Evolutionary conservation across 2,888 invertebrate species (phyloP).

Genomic region (Altica lythri): DNA sequence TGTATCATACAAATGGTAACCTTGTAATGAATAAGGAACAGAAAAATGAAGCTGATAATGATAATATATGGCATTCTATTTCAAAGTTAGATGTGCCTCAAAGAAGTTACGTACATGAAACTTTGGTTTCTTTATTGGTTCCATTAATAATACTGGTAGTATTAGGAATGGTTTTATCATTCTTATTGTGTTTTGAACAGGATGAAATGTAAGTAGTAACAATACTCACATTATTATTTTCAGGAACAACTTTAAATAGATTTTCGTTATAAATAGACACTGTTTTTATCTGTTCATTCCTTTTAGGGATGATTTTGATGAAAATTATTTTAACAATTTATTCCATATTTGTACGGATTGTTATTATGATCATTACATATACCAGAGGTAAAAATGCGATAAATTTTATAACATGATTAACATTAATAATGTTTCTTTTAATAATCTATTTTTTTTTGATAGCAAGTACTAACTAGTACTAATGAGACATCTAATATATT

Average conservation of each 20-base stretch:
- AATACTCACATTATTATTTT: too few relatives aligned
- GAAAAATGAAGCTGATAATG: constrained; percentile 51
- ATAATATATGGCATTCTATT: constrained; percentile 69
- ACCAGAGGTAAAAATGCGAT: constrained; percentile 25
- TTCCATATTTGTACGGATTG: constrained; percentile 75
- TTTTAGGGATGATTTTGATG: constrained; percentile 69
- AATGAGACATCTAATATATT: too few relatives aligned
- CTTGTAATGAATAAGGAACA: constrained; percentile 49
- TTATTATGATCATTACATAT: constrained; percentile 42
- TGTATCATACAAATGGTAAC: constrained; percentile 54
- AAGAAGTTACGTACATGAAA: constrained; percentile 71
- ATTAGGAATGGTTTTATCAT: constrained; percentile 69
- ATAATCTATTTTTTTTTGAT: neutral
- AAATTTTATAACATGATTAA: constrained; percentile 1
- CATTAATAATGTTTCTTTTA: neutral
- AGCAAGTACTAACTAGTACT: too few relatives aligned
- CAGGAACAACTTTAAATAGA: too few relatives aligned
- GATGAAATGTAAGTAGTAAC: constrained; percentile 76
- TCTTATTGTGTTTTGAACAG: constrained; percentile 76
- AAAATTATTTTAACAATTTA: constrained; percentile 70
- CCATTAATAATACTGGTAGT: constrained; percentile 71
- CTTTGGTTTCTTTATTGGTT: constrained; percentile 71
- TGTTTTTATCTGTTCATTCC: too few relatives aligned
- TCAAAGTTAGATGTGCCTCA: constrained; percentile 65
- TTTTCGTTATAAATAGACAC: too few relatives aligned